Conservation (phyloP, 2,113 vertebrate species). For the Lichenostomus cassidix region DNA sequence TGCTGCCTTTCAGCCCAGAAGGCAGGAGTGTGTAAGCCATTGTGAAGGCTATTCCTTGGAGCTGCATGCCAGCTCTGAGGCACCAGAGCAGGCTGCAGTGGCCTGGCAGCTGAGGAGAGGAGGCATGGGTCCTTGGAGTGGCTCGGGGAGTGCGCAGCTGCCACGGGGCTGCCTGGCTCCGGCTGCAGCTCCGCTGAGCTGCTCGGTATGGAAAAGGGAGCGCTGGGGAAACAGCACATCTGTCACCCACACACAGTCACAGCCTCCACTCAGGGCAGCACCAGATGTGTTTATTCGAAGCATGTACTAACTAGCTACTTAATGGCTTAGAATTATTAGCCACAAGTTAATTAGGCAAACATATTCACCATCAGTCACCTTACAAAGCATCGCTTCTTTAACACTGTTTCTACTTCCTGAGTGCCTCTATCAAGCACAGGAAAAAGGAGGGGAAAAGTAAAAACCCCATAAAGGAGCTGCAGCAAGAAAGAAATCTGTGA, state of each 20-base stretch:
- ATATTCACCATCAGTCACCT: conserved; percentile 72
- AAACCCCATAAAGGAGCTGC: neutral
- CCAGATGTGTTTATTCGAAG: conserved; percentile 91
- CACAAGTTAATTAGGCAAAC: conserved; percentile 89
- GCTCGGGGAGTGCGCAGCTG: conserved; percentile 74
- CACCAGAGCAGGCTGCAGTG: neutral
- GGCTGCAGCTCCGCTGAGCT: conserved; percentile 44
- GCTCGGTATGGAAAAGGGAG: conserved; percentile 87
- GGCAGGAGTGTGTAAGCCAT: neutral
- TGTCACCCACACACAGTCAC: conserved; percentile 79
- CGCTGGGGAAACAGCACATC: conserved; percentile 83
- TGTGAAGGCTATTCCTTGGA: neutral
- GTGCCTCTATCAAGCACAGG: neutral
- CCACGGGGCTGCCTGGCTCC: conserved; percentile 62
- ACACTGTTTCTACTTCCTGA: conserved; percentile 25
- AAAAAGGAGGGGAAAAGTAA: neutral
- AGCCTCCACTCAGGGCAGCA: conserved; percentile 60
- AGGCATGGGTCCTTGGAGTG: neutral
- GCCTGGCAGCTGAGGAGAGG: conserved; percentile 44
- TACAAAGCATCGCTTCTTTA: conserved; percentile 35
- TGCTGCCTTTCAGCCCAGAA: conserved; percentile 17
- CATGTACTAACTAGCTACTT: conserved; percentile 87
- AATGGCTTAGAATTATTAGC: conserved; percentile 85
- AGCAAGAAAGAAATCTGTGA: neutral
- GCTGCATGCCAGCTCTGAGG: neutral